Percentiles rank a stretch among this genome's conserved stretches.
phyloP scores from a whole-genome alignment of 1,140 invertebrate species.

The Asbolus verrucosus region DNA sequence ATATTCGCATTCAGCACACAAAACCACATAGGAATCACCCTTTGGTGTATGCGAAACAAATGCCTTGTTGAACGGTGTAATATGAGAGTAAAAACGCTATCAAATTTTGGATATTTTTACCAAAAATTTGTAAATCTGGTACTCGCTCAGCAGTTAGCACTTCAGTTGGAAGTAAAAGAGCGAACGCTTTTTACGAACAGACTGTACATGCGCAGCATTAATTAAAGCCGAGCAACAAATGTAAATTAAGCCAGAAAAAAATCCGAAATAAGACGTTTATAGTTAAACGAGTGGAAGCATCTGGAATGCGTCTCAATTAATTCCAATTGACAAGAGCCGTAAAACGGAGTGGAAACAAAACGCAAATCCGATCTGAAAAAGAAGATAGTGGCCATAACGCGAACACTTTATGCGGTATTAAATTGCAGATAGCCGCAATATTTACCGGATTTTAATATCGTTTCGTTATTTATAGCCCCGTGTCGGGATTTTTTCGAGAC shows the following conservation, averaged over 20 bases:
- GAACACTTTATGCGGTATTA: neutral
- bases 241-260: neutral
- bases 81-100: too few species aligned
- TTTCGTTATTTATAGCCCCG: neutral
- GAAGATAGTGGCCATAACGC: neutral
- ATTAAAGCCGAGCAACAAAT: too few species aligned
- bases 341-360: neutral
- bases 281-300: neutral
- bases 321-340: neutral
- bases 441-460: slow-evolving; percentile 30
- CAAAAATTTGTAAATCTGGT: too few species aligned
- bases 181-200: too few species aligned
- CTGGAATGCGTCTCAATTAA: slow-evolving; percentile 26
- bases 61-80: too few species aligned
- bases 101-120: too few species aligned
- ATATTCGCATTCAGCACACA: too few species aligned
- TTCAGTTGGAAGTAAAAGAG: too few species aligned
- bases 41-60: too few species aligned
- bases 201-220: too few species aligned
- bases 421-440: slow-evolving; percentile 30
- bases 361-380: neutral
- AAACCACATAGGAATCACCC: too few species aligned
- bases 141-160: too few species aligned
- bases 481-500: neutral
- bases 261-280: neutral